phyloP scores from a whole-genome alignment of 2,113 vertebrate species.

The Amblyornis subalaris region DNA sequence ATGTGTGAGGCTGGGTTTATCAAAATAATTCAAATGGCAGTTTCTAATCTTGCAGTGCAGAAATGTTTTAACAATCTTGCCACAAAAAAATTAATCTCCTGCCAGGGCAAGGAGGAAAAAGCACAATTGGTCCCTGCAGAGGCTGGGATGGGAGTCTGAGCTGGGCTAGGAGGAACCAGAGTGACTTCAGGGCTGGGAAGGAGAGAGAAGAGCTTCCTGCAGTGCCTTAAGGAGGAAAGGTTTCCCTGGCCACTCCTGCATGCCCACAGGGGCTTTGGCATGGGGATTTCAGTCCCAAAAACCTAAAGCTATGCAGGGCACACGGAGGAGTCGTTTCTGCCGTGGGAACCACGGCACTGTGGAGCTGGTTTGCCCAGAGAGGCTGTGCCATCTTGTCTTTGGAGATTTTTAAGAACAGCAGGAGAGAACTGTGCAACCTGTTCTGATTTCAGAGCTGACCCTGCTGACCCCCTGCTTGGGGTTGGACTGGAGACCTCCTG shows the following conservation, averaged over 20 bases:
- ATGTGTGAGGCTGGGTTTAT: conserved; percentile 43
- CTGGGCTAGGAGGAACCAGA: not conserved
- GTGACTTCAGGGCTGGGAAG: not conserved
- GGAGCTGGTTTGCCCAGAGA: not conserved
- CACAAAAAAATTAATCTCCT: not conserved
- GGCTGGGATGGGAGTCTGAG: not conserved
- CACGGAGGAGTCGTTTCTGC: not conserved
- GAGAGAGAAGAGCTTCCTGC: not conserved
- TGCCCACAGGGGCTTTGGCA: not conserved
- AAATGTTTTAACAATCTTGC: conserved; percentile 12
- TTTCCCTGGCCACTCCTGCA: not conserved
- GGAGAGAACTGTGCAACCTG: not conserved
- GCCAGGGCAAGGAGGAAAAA: not conserved
- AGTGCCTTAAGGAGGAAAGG: not conserved
- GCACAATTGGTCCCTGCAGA: not conserved
- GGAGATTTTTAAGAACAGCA: not conserved
- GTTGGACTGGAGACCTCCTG: not conserved
- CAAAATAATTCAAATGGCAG: not conserved
- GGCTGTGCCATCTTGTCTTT: accelerated
- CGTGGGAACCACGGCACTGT: not conserved
- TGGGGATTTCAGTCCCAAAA: not conserved
- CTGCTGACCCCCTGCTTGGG: too few species aligned
- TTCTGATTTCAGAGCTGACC: not conserved
- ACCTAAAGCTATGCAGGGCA: not conserved
- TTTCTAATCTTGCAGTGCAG: conserved; percentile 31